Evolutionary conservation across 1,140 invertebrate species (phyloP).

Genomic region (Akabosia matsudoensis): DNA sequence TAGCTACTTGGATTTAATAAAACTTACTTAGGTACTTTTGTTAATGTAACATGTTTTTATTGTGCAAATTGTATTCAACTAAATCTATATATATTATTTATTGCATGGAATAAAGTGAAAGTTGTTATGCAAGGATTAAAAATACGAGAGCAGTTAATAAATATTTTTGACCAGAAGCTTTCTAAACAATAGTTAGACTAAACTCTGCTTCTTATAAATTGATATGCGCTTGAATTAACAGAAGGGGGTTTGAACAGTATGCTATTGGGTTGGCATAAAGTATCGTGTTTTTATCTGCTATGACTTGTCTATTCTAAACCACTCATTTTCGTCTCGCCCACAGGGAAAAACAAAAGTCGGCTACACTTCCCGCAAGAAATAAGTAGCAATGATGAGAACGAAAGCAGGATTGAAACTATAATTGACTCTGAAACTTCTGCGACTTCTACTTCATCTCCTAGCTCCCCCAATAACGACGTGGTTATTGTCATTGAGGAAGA

Average conservation of each 20-base stretch:
- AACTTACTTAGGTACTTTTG: too few relatives aligned
- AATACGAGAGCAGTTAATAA: too few relatives aligned
- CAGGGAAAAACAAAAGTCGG: conserved; percentile 52
- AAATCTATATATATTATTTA: too few relatives aligned
- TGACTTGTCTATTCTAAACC: background rate
- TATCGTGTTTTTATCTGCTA: background rate
- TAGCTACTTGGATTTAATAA: too few relatives aligned
- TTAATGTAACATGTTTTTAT: too few relatives aligned
- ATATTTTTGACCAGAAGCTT: too few relatives aligned
- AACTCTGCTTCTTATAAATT: background rate
- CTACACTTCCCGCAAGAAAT: conserved; percentile 52
- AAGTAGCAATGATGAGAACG: conserved; percentile 30
- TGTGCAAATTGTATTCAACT: too few relatives aligned
- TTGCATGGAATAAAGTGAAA: too few relatives aligned
- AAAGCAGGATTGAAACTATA: conserved; percentile 17
- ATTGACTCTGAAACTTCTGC: background rate
- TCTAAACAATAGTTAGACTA: too few relatives aligned
- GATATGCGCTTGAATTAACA: conserved; percentile 12
- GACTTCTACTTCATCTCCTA: background rate
- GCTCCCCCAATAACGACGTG: background rate
- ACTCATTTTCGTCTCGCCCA: conserved; percentile 11
- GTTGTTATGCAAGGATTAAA: too few relatives aligned
- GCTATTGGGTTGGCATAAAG: too few relatives aligned
- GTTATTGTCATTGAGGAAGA: background rate
- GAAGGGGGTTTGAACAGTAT: too few relatives aligned